phyloP scores from a whole-genome alignment of 2,888 invertebrate genomes.

The Archaeoteleia sp. region DNA sequence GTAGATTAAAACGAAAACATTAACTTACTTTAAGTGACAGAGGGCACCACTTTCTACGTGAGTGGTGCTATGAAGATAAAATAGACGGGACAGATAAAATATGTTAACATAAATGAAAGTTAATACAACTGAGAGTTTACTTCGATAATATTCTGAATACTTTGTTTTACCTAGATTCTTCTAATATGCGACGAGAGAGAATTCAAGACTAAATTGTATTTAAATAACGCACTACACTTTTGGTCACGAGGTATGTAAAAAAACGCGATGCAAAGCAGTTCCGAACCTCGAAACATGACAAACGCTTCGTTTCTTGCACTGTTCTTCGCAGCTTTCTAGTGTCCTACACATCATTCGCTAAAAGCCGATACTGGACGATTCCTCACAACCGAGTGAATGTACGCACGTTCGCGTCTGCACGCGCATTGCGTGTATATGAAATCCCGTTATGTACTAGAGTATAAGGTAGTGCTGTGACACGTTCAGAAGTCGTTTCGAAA shows the following conservation, averaged over 20 bases:
- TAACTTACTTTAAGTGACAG: no score
- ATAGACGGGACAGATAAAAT: no score
- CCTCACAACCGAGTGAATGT: conserved; percentile 35
- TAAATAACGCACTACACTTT: background rate
- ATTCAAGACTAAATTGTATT: conserved; percentile 1
- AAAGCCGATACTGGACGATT: conserved; percentile 38
- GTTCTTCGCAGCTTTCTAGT: background rate
- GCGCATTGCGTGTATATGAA: conserved; percentile 58
- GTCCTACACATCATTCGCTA: conserved; percentile 30
- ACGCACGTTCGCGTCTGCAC: conserved; percentile 53
- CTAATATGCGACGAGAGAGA: background rate
- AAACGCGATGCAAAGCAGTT: background rate
- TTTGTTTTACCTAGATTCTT: no score
- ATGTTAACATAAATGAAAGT: no score
- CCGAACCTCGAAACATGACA: conserved; percentile 1
- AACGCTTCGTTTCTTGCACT: background rate
- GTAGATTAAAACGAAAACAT: no score
- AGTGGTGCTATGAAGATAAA: no score
- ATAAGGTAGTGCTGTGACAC: conserved; percentile 58
- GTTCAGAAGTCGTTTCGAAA: conserved; percentile 50
- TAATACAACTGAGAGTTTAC: no score
- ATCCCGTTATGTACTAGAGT: conserved; percentile 64
- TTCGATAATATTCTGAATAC: no score
- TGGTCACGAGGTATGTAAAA: background rate
- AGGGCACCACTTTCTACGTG: no score